A percentile compares a stretch with the other conserved stretches of the same genome.
phyloP scores from a whole-genome alignment of 2,113 vertebrate species.

The Pelusios castaneus region DNA sequence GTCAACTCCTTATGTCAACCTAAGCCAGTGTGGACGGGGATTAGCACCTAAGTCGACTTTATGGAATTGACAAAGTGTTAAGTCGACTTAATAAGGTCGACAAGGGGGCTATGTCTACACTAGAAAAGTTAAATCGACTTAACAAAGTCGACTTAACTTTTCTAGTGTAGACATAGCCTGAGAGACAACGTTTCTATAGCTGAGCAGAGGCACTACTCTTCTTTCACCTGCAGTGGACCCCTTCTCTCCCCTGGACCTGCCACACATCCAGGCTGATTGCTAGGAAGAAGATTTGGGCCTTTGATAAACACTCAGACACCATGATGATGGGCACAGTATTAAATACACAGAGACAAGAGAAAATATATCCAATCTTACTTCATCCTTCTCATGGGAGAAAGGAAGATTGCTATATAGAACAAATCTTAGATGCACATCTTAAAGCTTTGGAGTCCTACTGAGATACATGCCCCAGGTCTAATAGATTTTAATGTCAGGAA shows the following conservation, averaged over 20 bases:
- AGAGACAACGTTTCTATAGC: not conserved
- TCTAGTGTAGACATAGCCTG: too few species aligned
- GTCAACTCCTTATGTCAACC: too few species aligned
- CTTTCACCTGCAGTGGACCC: not conserved
- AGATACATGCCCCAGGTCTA: not conserved
- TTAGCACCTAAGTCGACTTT: too few species aligned
- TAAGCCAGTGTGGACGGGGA: too few species aligned
- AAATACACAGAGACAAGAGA: not conserved
- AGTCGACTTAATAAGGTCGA: too few species aligned
- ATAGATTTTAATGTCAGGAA: not conserved
- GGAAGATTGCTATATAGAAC: not conserved
- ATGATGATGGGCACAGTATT: fast-evolving
- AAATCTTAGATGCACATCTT: not conserved
- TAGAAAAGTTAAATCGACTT: too few species aligned
- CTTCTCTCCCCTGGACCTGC: not conserved
- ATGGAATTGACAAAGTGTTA: too few species aligned
- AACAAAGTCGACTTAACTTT: too few species aligned
- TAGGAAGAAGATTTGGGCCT: not conserved
- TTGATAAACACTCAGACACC: not conserved
- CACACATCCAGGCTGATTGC: not conserved
- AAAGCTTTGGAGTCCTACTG: not conserved
- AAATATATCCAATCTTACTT: not conserved
- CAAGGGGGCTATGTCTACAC: too few species aligned
- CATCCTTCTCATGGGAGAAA: not conserved
- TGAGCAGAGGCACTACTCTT: not conserved